Conservation (phyloP, 2,113 vertebrate genomes). For the Pelobates fuscus region DNA sequence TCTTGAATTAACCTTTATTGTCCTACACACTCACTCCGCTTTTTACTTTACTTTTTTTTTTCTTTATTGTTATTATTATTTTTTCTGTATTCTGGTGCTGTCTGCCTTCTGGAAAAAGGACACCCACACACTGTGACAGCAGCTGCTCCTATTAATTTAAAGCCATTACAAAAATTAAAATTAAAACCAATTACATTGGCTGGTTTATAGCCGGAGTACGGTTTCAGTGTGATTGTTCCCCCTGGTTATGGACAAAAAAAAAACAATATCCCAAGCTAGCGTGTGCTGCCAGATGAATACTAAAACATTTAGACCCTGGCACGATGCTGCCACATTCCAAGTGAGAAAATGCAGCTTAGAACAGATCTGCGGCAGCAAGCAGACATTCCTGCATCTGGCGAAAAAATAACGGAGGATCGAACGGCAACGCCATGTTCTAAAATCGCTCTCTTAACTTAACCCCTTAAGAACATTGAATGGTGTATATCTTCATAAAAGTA, state of each 20-base stretch:
- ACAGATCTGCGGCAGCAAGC: slow-evolving; percentile 55
- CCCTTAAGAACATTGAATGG: no score
- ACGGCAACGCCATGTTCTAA: no score
- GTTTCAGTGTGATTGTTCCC: slow-evolving; percentile 81
- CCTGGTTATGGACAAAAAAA: slow-evolving; percentile 77
- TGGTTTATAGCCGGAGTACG: slow-evolving; percentile 71
- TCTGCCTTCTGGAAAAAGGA: slow-evolving; percentile 75
- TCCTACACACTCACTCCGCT: slow-evolving; percentile 65
- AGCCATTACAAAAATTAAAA: slow-evolving; percentile 85
- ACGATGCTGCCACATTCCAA: slow-evolving; percentile 59
- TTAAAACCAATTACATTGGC: slow-evolving; percentile 80
- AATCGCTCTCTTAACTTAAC: no score
- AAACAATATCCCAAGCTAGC: slow-evolving; percentile 65
- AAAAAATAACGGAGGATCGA: background rate
- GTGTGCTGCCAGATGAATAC: slow-evolving; percentile 77
- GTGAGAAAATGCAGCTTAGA: slow-evolving; percentile 59
- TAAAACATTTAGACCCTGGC: slow-evolving; percentile 70
- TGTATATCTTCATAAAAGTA: no score
- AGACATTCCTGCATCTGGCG: slow-evolving; percentile 17
- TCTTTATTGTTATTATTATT: slow-evolving; percentile 25
- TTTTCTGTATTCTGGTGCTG: slow-evolving; percentile 59
- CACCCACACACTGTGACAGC: slow-evolving; percentile 75
- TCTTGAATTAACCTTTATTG: slow-evolving; percentile 77
- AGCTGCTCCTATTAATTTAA: slow-evolving; percentile 81
- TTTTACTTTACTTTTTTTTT: slow-evolving; percentile 70